Percentiles rank a stretch among this genome's conserved stretches.
Conservation (phyloP, 2,797 vertebrate genomes). For the Sebastiscus tertius region DNA sequence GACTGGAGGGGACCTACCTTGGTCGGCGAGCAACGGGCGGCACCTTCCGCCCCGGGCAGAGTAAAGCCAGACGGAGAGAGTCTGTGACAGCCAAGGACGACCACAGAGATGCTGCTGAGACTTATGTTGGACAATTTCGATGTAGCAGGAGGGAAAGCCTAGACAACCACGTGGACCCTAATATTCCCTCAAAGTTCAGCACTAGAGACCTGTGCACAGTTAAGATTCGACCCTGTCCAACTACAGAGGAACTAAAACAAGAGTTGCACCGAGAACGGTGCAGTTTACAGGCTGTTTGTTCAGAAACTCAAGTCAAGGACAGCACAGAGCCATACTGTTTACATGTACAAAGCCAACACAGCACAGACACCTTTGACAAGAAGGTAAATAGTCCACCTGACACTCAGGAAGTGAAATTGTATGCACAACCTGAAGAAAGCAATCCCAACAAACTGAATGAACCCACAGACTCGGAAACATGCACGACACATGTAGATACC, state of each 20-base stretch:
- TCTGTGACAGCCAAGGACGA: conserved; percentile 23
- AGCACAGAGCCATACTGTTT: conserved; percentile 12
- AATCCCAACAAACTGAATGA: neutral
- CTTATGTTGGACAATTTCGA: neutral
- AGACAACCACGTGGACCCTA: conserved; percentile 16
- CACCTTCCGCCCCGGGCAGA: conserved; percentile 15
- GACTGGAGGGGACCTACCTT: conserved; percentile 29
- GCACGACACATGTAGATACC: neutral
- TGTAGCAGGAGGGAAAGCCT: conserved; percentile 42
- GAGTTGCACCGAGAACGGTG: neutral
- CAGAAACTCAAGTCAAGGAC: conserved; percentile 8
- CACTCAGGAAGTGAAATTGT: conserved; percentile 11
- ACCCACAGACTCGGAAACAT: conserved; percentile 18
- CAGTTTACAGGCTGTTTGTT: conserved; percentile 6
- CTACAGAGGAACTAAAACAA: conserved; percentile 6
- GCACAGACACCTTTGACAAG: conserved; percentile 9
- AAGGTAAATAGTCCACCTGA: conserved; percentile 38
- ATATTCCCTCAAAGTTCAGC: neutral
- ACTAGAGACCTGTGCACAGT: conserved; percentile 4
- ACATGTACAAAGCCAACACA: conserved; percentile 28
- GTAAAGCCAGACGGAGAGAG: conserved; percentile 47
- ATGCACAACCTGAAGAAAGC: neutral
- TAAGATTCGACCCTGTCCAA: neutral
- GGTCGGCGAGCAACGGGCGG: conserved; percentile 4
- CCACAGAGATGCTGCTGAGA: conserved; percentile 29